Evolutionary conservation across 1,140 invertebrate species (phyloP).

Genomic region (Eulimnadia texana): DNA sequence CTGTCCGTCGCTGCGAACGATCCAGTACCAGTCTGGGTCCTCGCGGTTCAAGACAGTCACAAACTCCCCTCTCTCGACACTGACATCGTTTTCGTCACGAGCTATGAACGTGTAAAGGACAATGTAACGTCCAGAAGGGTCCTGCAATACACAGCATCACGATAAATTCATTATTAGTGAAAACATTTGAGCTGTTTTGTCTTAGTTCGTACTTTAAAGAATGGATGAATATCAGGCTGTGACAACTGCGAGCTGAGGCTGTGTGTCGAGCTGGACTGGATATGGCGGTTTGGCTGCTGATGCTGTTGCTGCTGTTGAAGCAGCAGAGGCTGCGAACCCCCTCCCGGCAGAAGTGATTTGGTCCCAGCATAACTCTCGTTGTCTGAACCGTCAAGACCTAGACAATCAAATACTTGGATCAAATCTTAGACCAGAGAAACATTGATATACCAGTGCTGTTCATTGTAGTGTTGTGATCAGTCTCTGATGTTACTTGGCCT

Average conservation of each 20-base stretch:
- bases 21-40: conserved; percentile 93
- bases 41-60: conserved; percentile 86
- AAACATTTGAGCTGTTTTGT: not conserved
- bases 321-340: not conserved
- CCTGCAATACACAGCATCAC: conserved; percentile 29
- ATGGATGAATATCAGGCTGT: conserved; percentile 59
- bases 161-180: conserved; percentile 1
- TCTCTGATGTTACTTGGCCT: conserved; percentile 13
- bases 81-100: conserved; percentile 84
- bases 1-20: conserved; percentile 74
- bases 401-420: not conserved
- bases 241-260: conserved; percentile 33
- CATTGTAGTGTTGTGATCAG: conserved; percentile 24
- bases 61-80: conserved; percentile 82
- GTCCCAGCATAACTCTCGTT: conserved; percentile 44
- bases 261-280: conserved; percentile 15
- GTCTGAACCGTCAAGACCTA: conserved; percentile 35
- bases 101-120: conserved; percentile 86
- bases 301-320: conserved; percentile 23
- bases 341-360: conserved; percentile 29
- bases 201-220: conserved; percentile 50
- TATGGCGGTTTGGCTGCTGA: conserved; percentile 26
- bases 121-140: conserved; percentile 75
- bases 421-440: no score
- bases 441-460: conserved; percentile 19